These are phyloP conservation scores for Chamaea fasciata DNA, from an alignment of 2,113 vertebrate species.

Conservation along the genomic window DNA sequence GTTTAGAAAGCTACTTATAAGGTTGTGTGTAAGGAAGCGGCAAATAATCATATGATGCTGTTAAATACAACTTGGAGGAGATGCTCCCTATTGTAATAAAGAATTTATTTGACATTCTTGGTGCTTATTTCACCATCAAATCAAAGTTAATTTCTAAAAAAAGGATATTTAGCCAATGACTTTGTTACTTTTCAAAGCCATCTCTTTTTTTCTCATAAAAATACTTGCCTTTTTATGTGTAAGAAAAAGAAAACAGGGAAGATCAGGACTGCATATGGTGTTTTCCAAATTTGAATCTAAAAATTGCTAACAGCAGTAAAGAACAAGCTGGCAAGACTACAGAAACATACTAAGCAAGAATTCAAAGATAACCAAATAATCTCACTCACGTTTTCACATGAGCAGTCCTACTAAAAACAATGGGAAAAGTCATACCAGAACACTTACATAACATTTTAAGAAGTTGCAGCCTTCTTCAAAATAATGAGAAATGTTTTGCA, in stretches of 20 bases:
- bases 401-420: not conserved
- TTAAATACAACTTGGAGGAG: not conserved
- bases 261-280: not conserved
- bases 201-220: not conserved
- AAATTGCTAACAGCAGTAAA: not conserved
- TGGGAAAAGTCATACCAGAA: not conserved
- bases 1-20: not conserved
- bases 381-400: not conserved
- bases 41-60: not conserved
- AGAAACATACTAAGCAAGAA: not conserved
- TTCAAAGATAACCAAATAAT: not conserved
- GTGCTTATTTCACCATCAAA: not conserved
- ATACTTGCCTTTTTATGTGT: not conserved
- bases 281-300: not conserved
- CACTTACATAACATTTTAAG: not conserved
- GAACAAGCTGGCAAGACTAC: not conserved
- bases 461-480: not conserved
- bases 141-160: not conserved
- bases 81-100: not conserved
- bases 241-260: not conserved
- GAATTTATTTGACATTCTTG: not conserved
- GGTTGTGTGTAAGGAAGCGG: not conserved
- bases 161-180: not conserved
- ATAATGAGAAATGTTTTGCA: not conserved
- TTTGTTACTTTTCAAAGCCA: not conserved